Base-by-base conservation (phyloP, 2,888 invertebrate genomes). In the Periphyllus acericola region DNA sequence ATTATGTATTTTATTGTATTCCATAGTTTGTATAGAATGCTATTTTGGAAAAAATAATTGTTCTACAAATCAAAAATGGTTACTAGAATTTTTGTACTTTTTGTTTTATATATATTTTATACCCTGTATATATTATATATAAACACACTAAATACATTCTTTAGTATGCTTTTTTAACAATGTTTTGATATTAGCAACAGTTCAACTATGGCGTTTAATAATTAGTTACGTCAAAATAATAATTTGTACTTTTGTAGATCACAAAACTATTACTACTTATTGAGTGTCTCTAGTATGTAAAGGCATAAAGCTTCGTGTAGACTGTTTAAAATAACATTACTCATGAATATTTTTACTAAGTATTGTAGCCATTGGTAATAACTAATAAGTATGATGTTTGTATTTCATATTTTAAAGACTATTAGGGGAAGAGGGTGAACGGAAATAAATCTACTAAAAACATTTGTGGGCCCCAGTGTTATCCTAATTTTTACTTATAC, bases 201-300 rank as follows among this genome's bases (percentile, higher is more conserved):
- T 75, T 29, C 60, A 75, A 14, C 60, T 36, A 60, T 36, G 5
- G 36, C 60, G 2, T 36, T 55, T 25, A 72, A 75, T 29, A 17
- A 71, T 71, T 60, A 21, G 11, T 40, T 36, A 40, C 6, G 11
- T 21, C 25, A 36, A 21, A 72, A 21, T 9, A 29, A 72, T 21
- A 36, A 83, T 83, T 66, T 75, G 60, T 83, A 83, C 83, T 83
- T 83, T 83, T 75, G 74, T 83, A 83, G 74, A 60, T 83, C 55
- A 75, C 36, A 25, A 36, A 5, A 29, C 11, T 32, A 32, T 14
- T 71, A 82, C n/a, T n/a, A 72, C 68, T 68, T 32, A 52, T 82
- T 52, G 32, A 46, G 34, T 34, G 32, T 82, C 52, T 82, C 52
- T 52, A 52, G 52, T 55, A 60, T 60, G 60, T 60, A 46, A 46